Evolutionary conservation across 2,888 invertebrate genomes (phyloP).

Genomic region (Acrobasis suavella): DNA sequence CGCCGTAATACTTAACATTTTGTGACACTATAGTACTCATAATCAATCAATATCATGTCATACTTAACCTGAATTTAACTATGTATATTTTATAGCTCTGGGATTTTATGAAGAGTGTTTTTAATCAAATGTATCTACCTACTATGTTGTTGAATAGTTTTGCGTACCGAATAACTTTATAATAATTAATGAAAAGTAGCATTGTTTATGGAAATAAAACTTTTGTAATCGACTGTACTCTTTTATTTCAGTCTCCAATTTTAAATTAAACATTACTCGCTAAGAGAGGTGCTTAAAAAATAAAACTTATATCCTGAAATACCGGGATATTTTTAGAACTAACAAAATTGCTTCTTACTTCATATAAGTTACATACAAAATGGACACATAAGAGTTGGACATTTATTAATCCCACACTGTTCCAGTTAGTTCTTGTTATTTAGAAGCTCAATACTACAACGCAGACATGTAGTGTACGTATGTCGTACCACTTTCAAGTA

Average conservation of each 20-base stretch:
- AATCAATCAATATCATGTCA: too few species aligned
- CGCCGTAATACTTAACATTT: too few species aligned
- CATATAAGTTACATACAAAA: background rate
- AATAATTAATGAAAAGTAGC: constrained; percentile 34
- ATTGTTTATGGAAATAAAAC: constrained; percentile 54
- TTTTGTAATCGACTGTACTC: constrained; percentile 48
- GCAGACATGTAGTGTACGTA: too few species aligned
- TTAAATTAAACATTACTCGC: background rate
- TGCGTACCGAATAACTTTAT: constrained; percentile 15
- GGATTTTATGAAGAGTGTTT: constrained; percentile 4
- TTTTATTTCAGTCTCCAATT: constrained; percentile 22
- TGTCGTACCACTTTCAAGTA: too few species aligned
- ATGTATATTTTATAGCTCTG: background rate
- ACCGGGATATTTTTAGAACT: background rate
- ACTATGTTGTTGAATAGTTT: constrained; percentile 3
- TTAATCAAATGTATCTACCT: background rate
- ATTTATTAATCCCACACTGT: too few species aligned
- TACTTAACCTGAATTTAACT: background rate
- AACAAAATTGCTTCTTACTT: background rate
- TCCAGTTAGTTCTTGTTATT: too few species aligned
- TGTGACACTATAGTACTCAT: too few species aligned
- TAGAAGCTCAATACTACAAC: too few species aligned
- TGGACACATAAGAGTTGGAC: too few species aligned
- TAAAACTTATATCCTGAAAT: too few species aligned
- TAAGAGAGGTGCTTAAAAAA: background rate